Evolutionary conservation across 92 coral and sea anemone genomes (phyloP).

Genomic region (Pocillopora meandrina): DNA sequence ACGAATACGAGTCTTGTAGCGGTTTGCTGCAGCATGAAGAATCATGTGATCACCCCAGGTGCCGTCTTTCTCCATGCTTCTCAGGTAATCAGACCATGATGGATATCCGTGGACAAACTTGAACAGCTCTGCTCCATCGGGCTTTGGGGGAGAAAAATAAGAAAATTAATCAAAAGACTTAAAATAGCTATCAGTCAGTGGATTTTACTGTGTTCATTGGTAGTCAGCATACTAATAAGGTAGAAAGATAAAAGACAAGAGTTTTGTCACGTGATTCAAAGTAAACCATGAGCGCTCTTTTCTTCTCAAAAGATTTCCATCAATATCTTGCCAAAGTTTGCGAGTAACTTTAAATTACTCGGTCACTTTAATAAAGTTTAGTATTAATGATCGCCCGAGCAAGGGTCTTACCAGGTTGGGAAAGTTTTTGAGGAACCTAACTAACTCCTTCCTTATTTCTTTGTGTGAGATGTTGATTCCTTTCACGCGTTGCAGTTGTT

Average conservation of each 20-base stretch:
- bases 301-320: no score
- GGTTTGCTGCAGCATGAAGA: constrained; percentile 5
- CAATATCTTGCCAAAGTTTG: no score
- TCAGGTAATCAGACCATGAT: constrained; percentile 14
- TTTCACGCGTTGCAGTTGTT: constrained; percentile 2
- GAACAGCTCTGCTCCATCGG: constrained; percentile 7
- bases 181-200: no score
- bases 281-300: no score
- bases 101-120: constrained; percentile 8
- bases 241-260: no score
- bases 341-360: no score
- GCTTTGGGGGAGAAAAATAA: background rate
- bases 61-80: constrained; percentile 6
- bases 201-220: no score
- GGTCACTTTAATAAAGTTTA: background rate
- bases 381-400: background rate
- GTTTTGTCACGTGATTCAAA: no score
- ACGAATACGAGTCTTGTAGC: background rate
- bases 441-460: background rate
- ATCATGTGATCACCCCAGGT: constrained; percentile 25
- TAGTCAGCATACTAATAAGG: no score
- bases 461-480: background rate
- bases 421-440: background rate
- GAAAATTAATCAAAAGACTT: background rate
- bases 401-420: constrained; percentile 5